Evolutionary conservation across 1,140 invertebrate species (phyloP), one percentile per base, ranked within the genome.

Genomic region (Holotrichia oblita): DNA sequence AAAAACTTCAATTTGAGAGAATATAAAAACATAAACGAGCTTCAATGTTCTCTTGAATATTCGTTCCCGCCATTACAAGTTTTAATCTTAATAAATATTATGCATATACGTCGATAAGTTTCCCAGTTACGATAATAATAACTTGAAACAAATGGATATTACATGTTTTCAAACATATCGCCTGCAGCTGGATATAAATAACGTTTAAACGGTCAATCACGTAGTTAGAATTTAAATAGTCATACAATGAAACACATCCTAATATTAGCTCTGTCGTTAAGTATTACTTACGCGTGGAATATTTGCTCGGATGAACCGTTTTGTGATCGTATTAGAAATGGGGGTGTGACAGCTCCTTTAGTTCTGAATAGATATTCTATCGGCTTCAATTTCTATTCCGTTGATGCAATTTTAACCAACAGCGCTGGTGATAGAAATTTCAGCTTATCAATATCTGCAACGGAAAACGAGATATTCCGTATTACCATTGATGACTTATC

Each of bases 401-500:
- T 55, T 3, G 2, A 55, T 17, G 48, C 48, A n/a, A 55, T 55
- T n/a, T n/a, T 55, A 55, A 55, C 48, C 2, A 55, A 55, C 14
- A 17, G 14, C 6, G 48, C 55, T 79, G 34, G 24, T 14, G 9
- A 48, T 82, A 12, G 0, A 44, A 55, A 17, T 17, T 55, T 55
- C 17, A 55, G 14, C 14, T 55, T 55, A 55, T 55, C 48, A 59
- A 72, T 82, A n/a, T 40, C 17, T 44, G 78, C 40, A 6, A 24
- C 81, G 3, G 73, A 44, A 48, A 75, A 76, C 24, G 40, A 81
- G 12, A 79, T 73, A 41, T 78, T 78, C 69, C 69, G 81, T 6
- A 55, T 83, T 10, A 78, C 73, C 41, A 59, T 83, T 40, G 77
- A 78, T 64, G 80, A 82, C 77, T 55, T 42, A 72, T 77, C 80